These are phyloP conservation scores for Onychorhynchus coronatus DNA, from an alignment of 2,113 vertebrate species.

Conservation along the genomic window DNA sequence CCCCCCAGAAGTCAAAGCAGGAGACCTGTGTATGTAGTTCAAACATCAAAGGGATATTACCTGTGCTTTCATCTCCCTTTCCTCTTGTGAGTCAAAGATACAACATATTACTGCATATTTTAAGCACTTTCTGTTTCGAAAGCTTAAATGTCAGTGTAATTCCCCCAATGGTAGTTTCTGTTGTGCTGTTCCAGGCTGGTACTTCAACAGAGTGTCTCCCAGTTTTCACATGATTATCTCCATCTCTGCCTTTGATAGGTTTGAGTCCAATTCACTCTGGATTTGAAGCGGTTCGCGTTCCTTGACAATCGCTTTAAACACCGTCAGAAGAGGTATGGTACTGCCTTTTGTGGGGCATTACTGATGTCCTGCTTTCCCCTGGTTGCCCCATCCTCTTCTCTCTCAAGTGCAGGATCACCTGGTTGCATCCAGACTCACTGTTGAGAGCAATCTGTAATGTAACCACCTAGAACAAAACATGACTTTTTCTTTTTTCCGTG, in stretches of 20 bases:
- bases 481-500: neutral
- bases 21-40: neutral
- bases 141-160: neutral
- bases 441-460: neutral
- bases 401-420: neutral
- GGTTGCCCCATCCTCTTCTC: neutral
- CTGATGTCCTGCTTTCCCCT: neutral
- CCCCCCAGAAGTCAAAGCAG: neutral
- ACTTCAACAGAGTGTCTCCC: neutral
- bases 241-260: neutral
- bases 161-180: neutral
- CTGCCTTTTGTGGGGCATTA: neutral
- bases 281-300: neutral
- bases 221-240: neutral
- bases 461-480: neutral
- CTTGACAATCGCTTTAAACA: neutral
- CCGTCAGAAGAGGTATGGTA: neutral
- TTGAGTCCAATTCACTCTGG: neutral
- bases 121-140: conserved; percentile 29
- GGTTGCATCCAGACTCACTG: neutral
- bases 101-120: conserved; percentile 16
- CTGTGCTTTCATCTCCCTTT: conserved; percentile 14
- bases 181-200: neutral
- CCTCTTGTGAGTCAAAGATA: conserved; percentile 32
- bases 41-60: conserved; percentile 28